Conservation (phyloP, 2,797 vertebrate species). For the Oceanodroma leucorhoa region DNA sequence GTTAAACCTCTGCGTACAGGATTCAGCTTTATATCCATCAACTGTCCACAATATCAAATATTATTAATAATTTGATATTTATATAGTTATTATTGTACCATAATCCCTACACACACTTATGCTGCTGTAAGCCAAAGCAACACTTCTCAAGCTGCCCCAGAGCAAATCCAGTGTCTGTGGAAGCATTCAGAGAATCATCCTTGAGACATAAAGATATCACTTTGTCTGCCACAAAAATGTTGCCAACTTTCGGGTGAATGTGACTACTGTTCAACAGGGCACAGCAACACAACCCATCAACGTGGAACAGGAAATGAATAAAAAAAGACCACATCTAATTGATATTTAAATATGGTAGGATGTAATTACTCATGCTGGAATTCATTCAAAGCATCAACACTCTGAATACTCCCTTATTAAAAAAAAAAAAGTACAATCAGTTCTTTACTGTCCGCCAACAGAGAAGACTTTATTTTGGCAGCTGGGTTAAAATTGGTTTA, state of each 20-base stretch:
- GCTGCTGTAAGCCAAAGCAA: not conserved
- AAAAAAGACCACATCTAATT: not conserved
- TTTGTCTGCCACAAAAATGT: constrained; percentile 11
- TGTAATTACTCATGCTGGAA: constrained; percentile 44
- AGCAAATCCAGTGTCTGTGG: not conserved
- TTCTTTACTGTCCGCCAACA: not conserved
- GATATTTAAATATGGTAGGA: constrained; percentile 47
- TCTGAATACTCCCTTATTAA: constrained; percentile 9
- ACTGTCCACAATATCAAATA: not conserved
- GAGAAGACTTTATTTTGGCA: not conserved
- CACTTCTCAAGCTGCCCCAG: not conserved
- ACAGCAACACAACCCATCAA: not conserved
- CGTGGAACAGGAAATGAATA: constrained; percentile 9
- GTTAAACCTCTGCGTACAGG: not conserved
- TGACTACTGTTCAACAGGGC: constrained; percentile 10
- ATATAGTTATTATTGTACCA: not conserved
- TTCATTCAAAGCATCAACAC: constrained; percentile 8
- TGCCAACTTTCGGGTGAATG: constrained; percentile 31
- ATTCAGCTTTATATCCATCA: not conserved
- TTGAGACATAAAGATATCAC: constrained; percentile 9
- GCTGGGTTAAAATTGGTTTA: not conserved
- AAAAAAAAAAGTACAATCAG: not conserved
- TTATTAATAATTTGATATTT: not conserved
- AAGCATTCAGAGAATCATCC: not conserved
- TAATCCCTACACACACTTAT: not conserved